phyloP scores from a whole-genome alignment of 2,797 vertebrate species.

The Schizopygopsis malacanthus region DNA sequence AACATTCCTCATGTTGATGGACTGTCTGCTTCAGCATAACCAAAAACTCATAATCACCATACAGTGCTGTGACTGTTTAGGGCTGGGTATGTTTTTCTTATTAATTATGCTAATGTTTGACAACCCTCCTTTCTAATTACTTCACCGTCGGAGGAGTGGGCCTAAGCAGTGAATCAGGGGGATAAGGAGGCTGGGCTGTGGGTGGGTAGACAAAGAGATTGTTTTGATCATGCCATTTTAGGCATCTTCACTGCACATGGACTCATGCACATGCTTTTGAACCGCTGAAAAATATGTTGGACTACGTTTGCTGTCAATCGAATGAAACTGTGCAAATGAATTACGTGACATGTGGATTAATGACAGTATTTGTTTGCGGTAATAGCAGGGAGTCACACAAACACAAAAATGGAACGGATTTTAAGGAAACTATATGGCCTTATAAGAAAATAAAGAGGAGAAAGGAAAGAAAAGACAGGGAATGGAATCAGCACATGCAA shows the following conservation, averaged over 20 bases:
- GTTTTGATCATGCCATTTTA: slow-evolving; percentile 33
- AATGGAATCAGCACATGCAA: background rate
- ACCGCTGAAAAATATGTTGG: slow-evolving; percentile 1
- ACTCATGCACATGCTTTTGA: background rate
- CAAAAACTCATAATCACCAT: slow-evolving; percentile 47
- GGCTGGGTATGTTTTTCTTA: slow-evolving; percentile 29
- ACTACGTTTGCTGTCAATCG: background rate
- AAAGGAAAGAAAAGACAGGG: background rate
- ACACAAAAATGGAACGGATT: background rate
- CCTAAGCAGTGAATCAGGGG: slow-evolving; percentile 10
- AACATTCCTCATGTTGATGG: slow-evolving; percentile 57
- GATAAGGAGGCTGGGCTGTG: slow-evolving; percentile 26
- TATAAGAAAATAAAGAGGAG: background rate
- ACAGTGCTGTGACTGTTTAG: slow-evolving; percentile 38
- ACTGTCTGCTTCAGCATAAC: slow-evolving; percentile 37
- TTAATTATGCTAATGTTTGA: slow-evolving; percentile 54
- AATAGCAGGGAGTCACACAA: slow-evolving; percentile 1
- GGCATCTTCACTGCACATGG: background rate
- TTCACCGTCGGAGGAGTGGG: slow-evolving; percentile 15
- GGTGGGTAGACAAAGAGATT: slow-evolving; percentile 17
- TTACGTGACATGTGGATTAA: background rate
- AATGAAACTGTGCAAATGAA: background rate
- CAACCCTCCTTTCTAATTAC: slow-evolving; percentile 45
- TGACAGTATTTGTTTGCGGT: background rate
- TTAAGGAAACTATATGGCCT: background rate